phyloP scores from a whole-genome alignment of 2,888 invertebrate species.

The Chrysomela aeneicollis region DNA sequence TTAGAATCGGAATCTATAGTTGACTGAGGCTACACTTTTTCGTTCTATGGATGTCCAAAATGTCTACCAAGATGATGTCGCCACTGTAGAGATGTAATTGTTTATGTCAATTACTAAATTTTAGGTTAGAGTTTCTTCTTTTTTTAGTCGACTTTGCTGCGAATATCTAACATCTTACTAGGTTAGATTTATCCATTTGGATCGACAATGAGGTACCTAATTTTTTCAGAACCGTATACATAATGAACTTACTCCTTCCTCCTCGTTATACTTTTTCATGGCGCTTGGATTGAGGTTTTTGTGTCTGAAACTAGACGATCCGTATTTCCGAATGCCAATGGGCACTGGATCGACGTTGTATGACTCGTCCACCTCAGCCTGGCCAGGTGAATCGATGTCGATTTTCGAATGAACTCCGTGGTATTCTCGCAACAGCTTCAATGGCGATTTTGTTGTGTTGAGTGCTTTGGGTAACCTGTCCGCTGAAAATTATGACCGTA shows the following conservation, averaged over 20 bases:
- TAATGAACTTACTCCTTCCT: slow-evolving; percentile 33
- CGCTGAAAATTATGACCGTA: slow-evolving; percentile 46
- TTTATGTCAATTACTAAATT: too few relatives aligned
- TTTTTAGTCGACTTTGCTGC: too few relatives aligned
- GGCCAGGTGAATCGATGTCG: slow-evolving; percentile 38
- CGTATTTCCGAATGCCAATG: slow-evolving; percentile 51
- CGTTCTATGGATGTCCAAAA: too few relatives aligned
- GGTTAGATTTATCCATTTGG: too few relatives aligned
- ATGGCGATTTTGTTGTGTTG: slow-evolving; percentile 51
- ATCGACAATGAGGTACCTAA: too few relatives aligned
- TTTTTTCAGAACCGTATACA: too few relatives aligned
- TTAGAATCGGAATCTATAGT: too few relatives aligned
- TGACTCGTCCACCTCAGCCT: slow-evolving; percentile 49
- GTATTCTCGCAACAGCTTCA: slow-evolving; percentile 54
- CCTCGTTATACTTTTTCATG: slow-evolving; percentile 49
- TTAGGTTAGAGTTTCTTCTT: too few relatives aligned
- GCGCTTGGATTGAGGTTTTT: slow-evolving; percentile 53
- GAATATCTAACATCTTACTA: too few relatives aligned
- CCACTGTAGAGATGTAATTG: too few relatives aligned
- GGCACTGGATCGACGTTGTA: slow-evolving; percentile 44
- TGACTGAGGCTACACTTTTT: too few relatives aligned
- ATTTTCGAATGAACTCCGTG: slow-evolving; percentile 53
- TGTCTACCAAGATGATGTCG: too few relatives aligned
- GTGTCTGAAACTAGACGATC: slow-evolving; percentile 56
- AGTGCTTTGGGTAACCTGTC: slow-evolving; percentile 51